Evolutionary conservation across 2,797 vertebrate species (phyloP).

Genomic region (Sebastes variabilis): DNA sequence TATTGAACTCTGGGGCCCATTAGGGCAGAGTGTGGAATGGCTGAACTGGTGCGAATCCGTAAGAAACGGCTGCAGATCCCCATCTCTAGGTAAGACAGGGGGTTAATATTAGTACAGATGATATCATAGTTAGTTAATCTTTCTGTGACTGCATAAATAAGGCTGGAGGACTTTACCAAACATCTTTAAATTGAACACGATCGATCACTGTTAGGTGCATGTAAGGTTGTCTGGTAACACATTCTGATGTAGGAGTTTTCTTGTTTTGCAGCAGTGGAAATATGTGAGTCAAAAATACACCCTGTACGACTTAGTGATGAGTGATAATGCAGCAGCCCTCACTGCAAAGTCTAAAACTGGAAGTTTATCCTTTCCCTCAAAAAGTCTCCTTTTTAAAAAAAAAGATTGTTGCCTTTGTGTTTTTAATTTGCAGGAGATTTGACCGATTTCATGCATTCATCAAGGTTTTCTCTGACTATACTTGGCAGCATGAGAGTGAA

Average conservation of each 20-base stretch:
- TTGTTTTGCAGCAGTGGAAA: conserved; percentile 46
- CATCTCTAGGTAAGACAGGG: conserved; percentile 84
- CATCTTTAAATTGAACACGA: background rate
- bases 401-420: background rate
- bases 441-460: background rate
- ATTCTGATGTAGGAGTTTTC: conserved; percentile 3
- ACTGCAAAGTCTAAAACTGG: background rate
- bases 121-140: background rate
- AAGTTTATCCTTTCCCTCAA: background rate
- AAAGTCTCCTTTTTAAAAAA: background rate
- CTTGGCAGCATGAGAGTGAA: background rate
- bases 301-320: background rate
- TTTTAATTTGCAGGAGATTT: background rate
- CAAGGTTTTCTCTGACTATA: background rate
- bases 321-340: background rate
- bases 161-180: background rate
- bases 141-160: background rate
- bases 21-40: conserved; percentile 77
- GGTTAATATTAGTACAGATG: background rate
- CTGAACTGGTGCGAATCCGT: conserved; percentile 83
- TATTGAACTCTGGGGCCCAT: conserved; percentile 60
- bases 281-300: conserved; percentile 30
- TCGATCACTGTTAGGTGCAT: background rate
- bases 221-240: background rate
- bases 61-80: conserved; percentile 86